Conservation (phyloP, 92 coral and sea anemone species). For the Galaxea fascicularis region DNA sequence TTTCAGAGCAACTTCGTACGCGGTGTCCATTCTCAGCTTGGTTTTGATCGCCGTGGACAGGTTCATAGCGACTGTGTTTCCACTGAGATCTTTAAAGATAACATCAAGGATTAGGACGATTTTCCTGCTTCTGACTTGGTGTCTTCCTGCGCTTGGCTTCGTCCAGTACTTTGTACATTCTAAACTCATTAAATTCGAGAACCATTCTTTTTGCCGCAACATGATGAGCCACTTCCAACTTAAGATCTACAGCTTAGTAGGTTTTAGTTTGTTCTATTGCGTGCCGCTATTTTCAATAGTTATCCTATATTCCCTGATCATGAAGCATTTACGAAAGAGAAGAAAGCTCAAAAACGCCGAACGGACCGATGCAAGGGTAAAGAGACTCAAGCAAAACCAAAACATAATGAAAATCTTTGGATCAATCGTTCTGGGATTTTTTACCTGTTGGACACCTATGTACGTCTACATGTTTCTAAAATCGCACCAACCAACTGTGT, state of each 20-base stretch:
- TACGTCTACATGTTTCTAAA: background rate
- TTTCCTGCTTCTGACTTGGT: background rate
- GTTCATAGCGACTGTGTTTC: background rate
- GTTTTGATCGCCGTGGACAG: slow-evolving; percentile 10
- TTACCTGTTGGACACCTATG: background rate
- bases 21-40: background rate
- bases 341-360: background rate
- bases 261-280: background rate
- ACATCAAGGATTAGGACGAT: background rate
- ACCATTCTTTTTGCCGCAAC: background rate
- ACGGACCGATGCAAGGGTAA: background rate
- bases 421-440: background rate
- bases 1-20: background rate
- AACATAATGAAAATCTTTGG: background rate
- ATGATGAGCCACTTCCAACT: background rate
- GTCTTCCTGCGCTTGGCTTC: background rate
- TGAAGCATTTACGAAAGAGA: background rate
- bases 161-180: background rate
- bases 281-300: background rate
- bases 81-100: background rate
- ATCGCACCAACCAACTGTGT: background rate
- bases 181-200: background rate
- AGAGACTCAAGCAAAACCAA: background rate
- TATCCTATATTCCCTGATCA: background rate
- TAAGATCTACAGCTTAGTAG: background rate